A percentile compares a stretch with the other conserved stretches of the same genome.
phyloP scores from a whole-genome alignment of 2,888 invertebrate genomes.

The Baccha elongata region DNA sequence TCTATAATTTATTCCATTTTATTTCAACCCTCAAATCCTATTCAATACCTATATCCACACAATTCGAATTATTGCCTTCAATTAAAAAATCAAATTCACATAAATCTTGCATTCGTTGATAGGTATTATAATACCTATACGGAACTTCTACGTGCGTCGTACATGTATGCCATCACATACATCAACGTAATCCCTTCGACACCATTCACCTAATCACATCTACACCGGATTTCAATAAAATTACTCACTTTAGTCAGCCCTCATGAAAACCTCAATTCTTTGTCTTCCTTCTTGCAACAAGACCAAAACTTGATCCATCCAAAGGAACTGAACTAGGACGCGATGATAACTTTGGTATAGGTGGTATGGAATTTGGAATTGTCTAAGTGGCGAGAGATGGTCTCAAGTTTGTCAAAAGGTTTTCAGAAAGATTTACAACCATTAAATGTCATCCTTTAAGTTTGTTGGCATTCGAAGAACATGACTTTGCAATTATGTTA shows the following conservation, averaged over 20 bases:
- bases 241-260: constrained; percentile 43
- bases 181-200: constrained; percentile 52
- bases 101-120: background rate
- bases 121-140: constrained; percentile 47
- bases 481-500: constrained; percentile 73
- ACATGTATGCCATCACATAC: too few species aligned
- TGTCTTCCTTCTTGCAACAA: constrained; percentile 32
- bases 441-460: constrained; percentile 71
- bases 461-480: constrained; percentile 67
- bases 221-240: constrained; percentile 65
- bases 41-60: background rate
- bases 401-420: constrained; percentile 69
- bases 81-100: constrained; percentile 65
- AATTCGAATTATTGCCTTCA: constrained; percentile 21
- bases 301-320: constrained; percentile 6
- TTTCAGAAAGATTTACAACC: constrained; percentile 70
- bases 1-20: too few species aligned
- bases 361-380: constrained; percentile 36
- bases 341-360: constrained; percentile 23
- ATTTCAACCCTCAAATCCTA: too few species aligned
- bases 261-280: constrained; percentile 20
- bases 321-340: constrained; percentile 23
- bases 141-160: constrained; percentile 34
- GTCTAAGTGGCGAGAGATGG: constrained; percentile 63
- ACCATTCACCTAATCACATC: constrained; percentile 60